Percentiles rank a stretch among this genome's conserved stretches.
Evolutionary conservation across 2,113 vertebrate species (phyloP).

Genomic region (Poecilia latipinna): DNA sequence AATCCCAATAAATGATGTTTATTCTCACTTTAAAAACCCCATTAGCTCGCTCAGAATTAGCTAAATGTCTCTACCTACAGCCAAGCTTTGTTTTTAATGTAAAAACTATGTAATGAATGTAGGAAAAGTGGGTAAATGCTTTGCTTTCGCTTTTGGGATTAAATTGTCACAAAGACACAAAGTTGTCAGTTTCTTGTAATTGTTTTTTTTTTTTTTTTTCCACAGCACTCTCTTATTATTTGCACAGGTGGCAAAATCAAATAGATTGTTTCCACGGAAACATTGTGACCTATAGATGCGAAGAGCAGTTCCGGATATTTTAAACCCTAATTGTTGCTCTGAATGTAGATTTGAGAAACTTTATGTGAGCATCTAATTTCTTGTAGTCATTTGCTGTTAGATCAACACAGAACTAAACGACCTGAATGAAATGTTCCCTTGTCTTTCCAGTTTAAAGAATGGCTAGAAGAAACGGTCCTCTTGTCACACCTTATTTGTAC

Average conservation of each 20-base stretch:
- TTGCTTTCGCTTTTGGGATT: background rate
- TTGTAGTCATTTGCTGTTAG: background rate
- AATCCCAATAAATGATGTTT: background rate
- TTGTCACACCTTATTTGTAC: background rate
- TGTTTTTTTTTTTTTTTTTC: background rate
- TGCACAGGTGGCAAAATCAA: background rate
- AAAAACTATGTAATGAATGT: background rate
- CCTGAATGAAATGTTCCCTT: background rate
- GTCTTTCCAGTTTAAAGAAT: background rate
- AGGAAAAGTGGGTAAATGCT: background rate
- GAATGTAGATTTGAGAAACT: background rate
- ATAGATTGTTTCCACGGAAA: background rate
- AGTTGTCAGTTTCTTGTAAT: background rate
- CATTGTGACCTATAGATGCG: background rate
- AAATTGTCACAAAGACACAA: background rate
- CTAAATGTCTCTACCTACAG: background rate
- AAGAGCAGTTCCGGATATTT: background rate
- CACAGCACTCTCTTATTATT: background rate
- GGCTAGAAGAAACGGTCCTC: background rate
- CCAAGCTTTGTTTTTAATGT: background rate
- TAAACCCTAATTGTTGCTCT: background rate
- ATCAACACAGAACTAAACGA: background rate
- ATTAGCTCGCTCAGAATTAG: background rate
- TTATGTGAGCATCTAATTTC: background rate
- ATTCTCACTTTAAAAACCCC: background rate